A percentile compares a stretch with the other conserved stretches of the same genome.
These are phyloP conservation scores for Macrochelys suwanniensis DNA, from an alignment of 2,797 vertebrate species.

Conservation along the genomic window DNA sequence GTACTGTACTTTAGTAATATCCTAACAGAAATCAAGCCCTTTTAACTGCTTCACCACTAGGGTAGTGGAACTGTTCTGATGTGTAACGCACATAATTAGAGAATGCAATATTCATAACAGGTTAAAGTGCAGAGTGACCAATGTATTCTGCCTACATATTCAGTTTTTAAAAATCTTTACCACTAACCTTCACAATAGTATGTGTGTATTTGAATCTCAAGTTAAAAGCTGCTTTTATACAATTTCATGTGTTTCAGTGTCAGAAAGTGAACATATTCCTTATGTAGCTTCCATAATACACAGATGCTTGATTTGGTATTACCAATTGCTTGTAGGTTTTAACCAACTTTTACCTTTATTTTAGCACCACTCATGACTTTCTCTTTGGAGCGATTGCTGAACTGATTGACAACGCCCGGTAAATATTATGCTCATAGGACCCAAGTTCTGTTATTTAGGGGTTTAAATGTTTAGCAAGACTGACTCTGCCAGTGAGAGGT, in stretches of 20 bases:
- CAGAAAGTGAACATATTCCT: background rate
- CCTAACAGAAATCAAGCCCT: background rate
- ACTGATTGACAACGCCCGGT: conserved; percentile 70
- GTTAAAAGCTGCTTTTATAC: background rate
- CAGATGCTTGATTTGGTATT: background rate
- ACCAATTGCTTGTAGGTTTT: background rate
- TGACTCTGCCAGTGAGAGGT: background rate
- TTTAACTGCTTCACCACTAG: background rate
- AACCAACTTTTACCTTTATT: background rate
- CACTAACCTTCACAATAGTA: background rate
- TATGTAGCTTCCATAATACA: background rate
- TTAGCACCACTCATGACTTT: conserved; percentile 65
- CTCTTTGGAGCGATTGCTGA: conserved; percentile 71
- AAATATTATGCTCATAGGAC: background rate
- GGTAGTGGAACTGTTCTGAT: background rate
- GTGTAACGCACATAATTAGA: background rate
- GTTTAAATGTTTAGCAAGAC: background rate
- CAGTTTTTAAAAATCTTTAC: background rate
- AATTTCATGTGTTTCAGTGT: rapidly evolving
- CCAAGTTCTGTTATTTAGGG: background rate
- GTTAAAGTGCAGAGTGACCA: background rate
- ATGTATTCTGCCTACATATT: background rate
- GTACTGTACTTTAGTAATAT: background rate
- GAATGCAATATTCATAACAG: background rate
- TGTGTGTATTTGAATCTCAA: background rate